Percentiles rank a stretch among this genome's conserved stretches.
phyloP scores from a whole-genome alignment of 1,140 invertebrate genomes.

The Zaprionus camerounensis region DNA sequence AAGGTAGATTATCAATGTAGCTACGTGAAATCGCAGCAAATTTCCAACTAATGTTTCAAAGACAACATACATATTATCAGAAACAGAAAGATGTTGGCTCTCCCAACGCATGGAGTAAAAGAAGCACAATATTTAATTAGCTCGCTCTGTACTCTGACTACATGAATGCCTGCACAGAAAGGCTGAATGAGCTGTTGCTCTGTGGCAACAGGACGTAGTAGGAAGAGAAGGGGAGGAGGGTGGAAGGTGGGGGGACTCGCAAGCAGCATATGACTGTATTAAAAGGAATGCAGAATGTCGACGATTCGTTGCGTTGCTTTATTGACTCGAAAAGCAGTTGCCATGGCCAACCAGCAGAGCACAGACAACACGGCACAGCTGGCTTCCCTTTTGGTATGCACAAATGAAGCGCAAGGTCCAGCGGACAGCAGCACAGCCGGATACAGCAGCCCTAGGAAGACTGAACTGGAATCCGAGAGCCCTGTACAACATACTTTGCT shows the following conservation, averaged over 20 bases:
- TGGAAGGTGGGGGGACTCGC: not conserved
- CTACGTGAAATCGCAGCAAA: constrained; percentile 17
- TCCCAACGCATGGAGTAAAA: not conserved
- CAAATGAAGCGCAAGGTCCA: constrained; percentile 11
- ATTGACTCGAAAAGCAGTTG: constrained; percentile 19
- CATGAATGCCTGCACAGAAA: not conserved
- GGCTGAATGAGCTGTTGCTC: not conserved
- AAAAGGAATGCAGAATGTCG: constrained; percentile 6
- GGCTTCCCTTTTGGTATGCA: constrained; percentile 24
- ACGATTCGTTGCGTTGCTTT: constrained; percentile 1
- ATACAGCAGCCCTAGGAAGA: constrained; percentile 6
- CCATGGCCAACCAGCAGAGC: constrained; percentile 1
- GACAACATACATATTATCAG: not conserved
- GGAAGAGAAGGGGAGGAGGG: not conserved
- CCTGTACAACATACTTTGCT: not conserved
- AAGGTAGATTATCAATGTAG: constrained; percentile 14
- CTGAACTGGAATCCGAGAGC: not conserved
- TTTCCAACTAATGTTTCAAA: constrained; percentile 17
- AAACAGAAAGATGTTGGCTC: not conserved
- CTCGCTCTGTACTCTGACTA: constrained; percentile 23
- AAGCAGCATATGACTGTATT: constrained; percentile 16
- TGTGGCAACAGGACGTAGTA: not conserved
- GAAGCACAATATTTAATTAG: constrained; percentile 31
- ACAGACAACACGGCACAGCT: constrained; percentile 8
- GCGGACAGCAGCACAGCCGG: constrained; percentile 2